Percentiles rank a stretch among this genome's conserved stretches.
phyloP scores from a whole-genome alignment of 53 echinoderm and acorn worm genomes.

The Arbacia lixula region DNA sequence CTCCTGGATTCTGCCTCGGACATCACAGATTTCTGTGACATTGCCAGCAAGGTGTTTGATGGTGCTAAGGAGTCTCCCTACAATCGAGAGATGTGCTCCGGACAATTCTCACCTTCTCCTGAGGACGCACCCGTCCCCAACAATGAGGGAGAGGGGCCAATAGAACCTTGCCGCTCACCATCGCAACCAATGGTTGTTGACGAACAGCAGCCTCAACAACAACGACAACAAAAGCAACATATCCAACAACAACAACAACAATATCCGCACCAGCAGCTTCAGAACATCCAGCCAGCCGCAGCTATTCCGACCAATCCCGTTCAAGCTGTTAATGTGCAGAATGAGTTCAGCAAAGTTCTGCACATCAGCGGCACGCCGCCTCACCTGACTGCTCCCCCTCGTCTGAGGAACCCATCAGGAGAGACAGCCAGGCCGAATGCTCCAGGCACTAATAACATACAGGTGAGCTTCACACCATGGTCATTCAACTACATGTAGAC shows the following conservation, averaged over 20 bases:
- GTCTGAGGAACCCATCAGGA: neutral
- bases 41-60: constrained; percentile 79
- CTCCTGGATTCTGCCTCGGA: constrained; percentile 91
- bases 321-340: neutral
- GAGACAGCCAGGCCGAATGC: too few relatives aligned
- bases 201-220: neutral
- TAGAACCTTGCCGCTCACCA: too few relatives aligned
- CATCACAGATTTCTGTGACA: constrained; percentile 92
- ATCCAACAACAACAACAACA: too few relatives aligned
- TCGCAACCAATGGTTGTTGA: neutral
- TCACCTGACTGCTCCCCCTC: constrained; percentile 15
- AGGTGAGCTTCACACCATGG: constrained; percentile 56
- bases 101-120: neutral
- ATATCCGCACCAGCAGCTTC: too few relatives aligned
- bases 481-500: too few relatives aligned
- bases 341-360: neutral
- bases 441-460: neutral
- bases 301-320: neutral
- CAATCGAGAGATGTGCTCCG: constrained; percentile 2
- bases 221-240: too few relatives aligned
- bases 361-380: constrained; percentile 29
- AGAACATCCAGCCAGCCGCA: neutral
- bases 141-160: neutral
- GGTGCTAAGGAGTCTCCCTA: constrained; percentile 29
- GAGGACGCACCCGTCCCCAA: neutral